Evolutionary conservation across 2,797 vertebrate genomes (phyloP), one percentile per base, ranked within the genome.

Genomic region (Mus spretus): DNA sequence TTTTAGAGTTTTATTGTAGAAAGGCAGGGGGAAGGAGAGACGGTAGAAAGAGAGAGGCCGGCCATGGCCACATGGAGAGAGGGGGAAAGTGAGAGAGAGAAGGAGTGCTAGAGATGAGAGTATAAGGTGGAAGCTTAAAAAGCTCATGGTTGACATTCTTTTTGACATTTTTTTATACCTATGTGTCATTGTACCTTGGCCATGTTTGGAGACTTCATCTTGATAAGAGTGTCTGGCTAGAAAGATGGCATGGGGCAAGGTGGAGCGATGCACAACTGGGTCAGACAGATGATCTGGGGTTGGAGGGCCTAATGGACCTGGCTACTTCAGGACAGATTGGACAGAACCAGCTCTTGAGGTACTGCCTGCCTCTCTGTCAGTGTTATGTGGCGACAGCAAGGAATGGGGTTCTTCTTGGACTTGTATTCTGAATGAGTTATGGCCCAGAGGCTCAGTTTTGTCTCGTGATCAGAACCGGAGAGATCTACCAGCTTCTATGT

Each of bases 361-460:
- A 40, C 63, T 50, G 55, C 79, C 44, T 72, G 70, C 67, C 3
- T 6, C 83, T 40, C 53, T 82, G 75, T 93, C 77, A 20, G 15
- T 34, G 15, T 47, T 28, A 74, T 91, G 17, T 89, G 82, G 79
- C 31, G 72, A 87, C 79, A 84, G 40, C 61, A 63, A 44, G 57
- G 57, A 26, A 57, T 83, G 40, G n/a, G 86, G 79, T 96, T 95
- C 95, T 92, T 91, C 89, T 91, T 85, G 78, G 6, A 87, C 94
- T 95, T 95, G 2, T 89, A 63, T 91, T 94, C 65, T 70, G 77
- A 91, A 63, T 95, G 74, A 61, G 77, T 87, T 70, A 93, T 44
- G 9, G 20, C 14, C 20, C 26, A 24, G 86, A 90, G 72, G 9
- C 77, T 65, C 89, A 74, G 0, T 84, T 40, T 55, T 86, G 31